These are phyloP conservation scores for Lamprologus speciosus DNA, from an alignment of 2,113 vertebrate species.

Conservation along the genomic window DNA sequence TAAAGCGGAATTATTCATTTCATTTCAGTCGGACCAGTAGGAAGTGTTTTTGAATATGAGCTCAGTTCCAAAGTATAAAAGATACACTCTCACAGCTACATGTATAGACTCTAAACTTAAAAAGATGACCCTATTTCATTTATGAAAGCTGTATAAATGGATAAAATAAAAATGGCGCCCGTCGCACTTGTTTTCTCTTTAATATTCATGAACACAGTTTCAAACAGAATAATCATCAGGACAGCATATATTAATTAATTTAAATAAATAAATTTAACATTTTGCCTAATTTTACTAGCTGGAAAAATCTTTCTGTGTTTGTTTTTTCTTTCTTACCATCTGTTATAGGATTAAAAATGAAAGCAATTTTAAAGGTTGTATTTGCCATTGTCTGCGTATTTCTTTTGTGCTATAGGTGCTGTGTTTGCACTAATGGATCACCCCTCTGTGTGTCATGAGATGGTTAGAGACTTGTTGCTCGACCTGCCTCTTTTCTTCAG, in stretches of 20 bases:
- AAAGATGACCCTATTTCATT: neutral
- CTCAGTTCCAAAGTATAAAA: neutral
- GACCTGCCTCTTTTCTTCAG: conserved; percentile 60
- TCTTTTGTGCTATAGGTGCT: conserved; percentile 18
- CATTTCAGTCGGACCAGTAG: neutral
- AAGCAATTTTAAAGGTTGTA: neutral
- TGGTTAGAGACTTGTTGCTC: conserved; percentile 53
- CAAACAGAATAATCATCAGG: neutral
- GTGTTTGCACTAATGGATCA: conserved; percentile 50
- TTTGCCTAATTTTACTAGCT: neutral
- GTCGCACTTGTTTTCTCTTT: neutral
- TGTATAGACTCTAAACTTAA: neutral
- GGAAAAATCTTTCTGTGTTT: neutral
- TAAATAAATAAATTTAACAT: neutral
- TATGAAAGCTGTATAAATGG: neutral
- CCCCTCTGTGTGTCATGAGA: conserved; percentile 55
- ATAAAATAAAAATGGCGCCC: neutral
- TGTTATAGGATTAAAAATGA: neutral
- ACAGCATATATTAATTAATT: neutral
- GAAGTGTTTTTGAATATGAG: neutral
- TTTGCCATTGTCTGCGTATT: neutral
- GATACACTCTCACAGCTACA: neutral
- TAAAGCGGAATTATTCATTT: neutral
- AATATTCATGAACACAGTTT: neutral
- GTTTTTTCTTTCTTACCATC: neutral